These are phyloP conservation scores for Galaxea fascicularis DNA, from an alignment of 92 coral and sea anemone species.

Conservation along the genomic window DNA sequence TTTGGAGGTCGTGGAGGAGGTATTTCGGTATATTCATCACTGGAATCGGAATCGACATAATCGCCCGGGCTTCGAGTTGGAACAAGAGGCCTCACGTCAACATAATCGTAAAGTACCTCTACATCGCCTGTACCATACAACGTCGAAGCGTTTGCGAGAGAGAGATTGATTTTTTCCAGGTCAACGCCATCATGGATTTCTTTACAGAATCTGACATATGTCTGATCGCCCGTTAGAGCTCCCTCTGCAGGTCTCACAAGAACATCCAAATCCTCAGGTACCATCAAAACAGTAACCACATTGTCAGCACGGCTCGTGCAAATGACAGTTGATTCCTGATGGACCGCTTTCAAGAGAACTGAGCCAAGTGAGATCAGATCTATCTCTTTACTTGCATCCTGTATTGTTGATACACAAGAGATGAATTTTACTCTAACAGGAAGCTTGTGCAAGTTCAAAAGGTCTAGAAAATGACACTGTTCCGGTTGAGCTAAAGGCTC, in stretches of 20 bases:
- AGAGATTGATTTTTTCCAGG: constrained; percentile 33
- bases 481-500: constrained; percentile 7
- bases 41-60: neutral
- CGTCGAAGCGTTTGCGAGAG: neutral
- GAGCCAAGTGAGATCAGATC: constrained; percentile 50
- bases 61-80: constrained; percentile 33
- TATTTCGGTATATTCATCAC: neutral
- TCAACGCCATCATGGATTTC: constrained; percentile 62
- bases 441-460: constrained; percentile 14
- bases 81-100: constrained; percentile 33
- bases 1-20: constrained; percentile 8
- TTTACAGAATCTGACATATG: constrained; percentile 51
- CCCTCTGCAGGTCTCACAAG: constrained; percentile 52
- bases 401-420: constrained; percentile 15
- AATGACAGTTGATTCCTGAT: constrained; percentile 31
- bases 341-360: constrained; percentile 50
- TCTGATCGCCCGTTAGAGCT: constrained; percentile 37
- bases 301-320: constrained; percentile 51
- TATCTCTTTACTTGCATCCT: neutral
- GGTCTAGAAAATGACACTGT: constrained; percentile 25
- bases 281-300: constrained; percentile 42
- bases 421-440: constrained; percentile 57
- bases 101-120: constrained; percentile 53
- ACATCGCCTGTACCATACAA: neutral
- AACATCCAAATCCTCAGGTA: constrained; percentile 57